Base-by-base conservation (phyloP, 2,888 invertebrate genomes). In the Agrochola macilenta region DNA sequence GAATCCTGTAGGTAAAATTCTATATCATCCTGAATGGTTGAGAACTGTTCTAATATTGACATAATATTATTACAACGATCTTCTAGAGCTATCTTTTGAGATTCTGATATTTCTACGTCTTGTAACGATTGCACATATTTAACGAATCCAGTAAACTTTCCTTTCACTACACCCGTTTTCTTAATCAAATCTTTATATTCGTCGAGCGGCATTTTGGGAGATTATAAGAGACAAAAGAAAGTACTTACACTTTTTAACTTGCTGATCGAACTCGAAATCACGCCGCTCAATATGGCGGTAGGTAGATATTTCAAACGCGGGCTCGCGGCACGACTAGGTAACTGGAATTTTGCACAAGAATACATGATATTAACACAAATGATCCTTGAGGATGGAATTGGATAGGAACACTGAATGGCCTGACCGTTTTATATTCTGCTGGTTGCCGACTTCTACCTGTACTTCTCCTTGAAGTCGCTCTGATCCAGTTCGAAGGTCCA, bases 11-110 rank as follows among this genome's bases (percentile, higher is more conserved):
- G 30, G 46, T 60, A n/a, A 66, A 49, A 74, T 49, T 74, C 74
- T 66, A 35, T 74, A n/a, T 46, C 46, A 74, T 57, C 73, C 23
- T 73, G 73, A 65, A 73, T 73, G 57, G 4, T 73, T 43, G 43
- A n/a, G 7, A 66, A 66, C n/a, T 74, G 58, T n/a, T 74, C 66
- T n/a, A 68, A 66, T 46, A 74, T 35, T 35, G 58, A 30, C n/a
- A 12, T 35, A 58, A 60, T 26, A 49, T 74, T 74, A 35, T 66
- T 52, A 43, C 57, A 68, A 39, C 74, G 74, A 58, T 74, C 68
- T 60, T 74, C 60, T 35, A 74, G 9, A 68, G 60, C 68, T 23
- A 68, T 61, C 26, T 61, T 68, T 74, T 69, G 74, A 61, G 68
- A 61, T 35, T 68, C 74, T 60, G 74, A n/a, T 60, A 49, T 58